phyloP scores from a whole-genome alignment of 2,888 invertebrate species.

The Sinotaia quadrata region DNA sequence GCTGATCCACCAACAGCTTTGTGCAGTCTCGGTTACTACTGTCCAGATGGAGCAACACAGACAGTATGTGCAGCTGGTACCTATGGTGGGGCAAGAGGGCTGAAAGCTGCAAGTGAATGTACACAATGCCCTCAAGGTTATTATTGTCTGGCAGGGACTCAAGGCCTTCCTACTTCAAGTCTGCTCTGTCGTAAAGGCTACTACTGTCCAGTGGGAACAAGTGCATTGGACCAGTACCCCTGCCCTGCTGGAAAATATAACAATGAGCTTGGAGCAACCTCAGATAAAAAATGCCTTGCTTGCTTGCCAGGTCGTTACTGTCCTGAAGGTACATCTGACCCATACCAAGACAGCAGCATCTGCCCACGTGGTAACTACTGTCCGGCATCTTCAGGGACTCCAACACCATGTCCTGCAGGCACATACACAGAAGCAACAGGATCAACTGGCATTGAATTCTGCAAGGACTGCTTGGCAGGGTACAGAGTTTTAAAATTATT shows the following conservation, averaged over 20 bases:
- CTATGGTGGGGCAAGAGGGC: conserved; percentile 61
- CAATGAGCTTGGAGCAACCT: conserved; percentile 51
- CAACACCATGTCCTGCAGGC: conserved; percentile 62
- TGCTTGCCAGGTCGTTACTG: conserved; percentile 67
- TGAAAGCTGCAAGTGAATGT: conserved; percentile 50
- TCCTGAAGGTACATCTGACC: conserved; percentile 60
- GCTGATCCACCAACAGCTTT: conserved; percentile 50
- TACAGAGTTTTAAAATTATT: conserved; percentile 35
- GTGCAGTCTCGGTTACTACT: conserved; percentile 66
- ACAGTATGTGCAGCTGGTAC: conserved; percentile 62
- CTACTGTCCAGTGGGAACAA: conserved; percentile 61
- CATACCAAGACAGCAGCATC: conserved; percentile 53
- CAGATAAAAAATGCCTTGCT: conserved; percentile 49
- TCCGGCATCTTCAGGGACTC: conserved; percentile 43
- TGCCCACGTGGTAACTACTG: conserved; percentile 68
- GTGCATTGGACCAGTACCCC: conserved; percentile 55
- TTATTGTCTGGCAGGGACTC: conserved; percentile 66
- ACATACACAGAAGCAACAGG: conserved; percentile 66
- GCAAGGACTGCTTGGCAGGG: conserved; percentile 56
- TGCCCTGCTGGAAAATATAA: conserved; percentile 58
- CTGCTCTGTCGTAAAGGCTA: conserved; percentile 59
- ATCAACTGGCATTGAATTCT: conserved; percentile 51
- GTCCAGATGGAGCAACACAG: conserved; percentile 55
- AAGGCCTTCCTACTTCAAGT: conserved; percentile 48
- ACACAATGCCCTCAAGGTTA: conserved; percentile 62